Percentiles rank a stretch among this genome's conserved stretches.
Conservation (phyloP, 2,888 invertebrate genomes). For the Andrena haemorrhoa region DNA sequence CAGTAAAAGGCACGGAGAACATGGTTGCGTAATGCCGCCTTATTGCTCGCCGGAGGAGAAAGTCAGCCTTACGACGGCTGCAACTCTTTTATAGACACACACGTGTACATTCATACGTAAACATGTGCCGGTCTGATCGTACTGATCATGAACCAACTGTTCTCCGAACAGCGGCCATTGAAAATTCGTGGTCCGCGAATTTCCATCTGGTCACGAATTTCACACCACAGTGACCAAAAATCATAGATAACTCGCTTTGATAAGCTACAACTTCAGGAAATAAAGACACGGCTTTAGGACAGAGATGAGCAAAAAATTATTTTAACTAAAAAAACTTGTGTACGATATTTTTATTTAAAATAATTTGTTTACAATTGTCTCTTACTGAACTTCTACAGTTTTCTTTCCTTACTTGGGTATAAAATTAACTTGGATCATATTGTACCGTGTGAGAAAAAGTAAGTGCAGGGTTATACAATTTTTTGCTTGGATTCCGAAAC, state of each 20-base stretch:
- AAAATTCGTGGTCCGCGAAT: conserved; percentile 26
- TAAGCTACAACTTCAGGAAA: neutral
- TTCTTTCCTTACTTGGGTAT: no score
- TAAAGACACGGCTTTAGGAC: neutral
- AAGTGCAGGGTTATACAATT: no score
- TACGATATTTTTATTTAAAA: no score
- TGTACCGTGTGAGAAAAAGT: no score
- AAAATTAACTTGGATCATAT: no score
- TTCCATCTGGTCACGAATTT: conserved; percentile 15
- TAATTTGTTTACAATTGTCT: no score
- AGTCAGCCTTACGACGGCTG: conserved; percentile 66
- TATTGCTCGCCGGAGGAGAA: conserved; percentile 69
- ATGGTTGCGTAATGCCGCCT: conserved; percentile 64
- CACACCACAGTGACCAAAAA: neutral
- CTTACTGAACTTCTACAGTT: no score
- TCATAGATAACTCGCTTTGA: neutral
- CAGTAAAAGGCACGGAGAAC: conserved; percentile 62
- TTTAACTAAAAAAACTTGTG: no score
- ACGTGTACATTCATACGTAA: conserved; percentile 9
- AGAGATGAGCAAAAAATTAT: no score
- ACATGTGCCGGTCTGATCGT: conserved; percentile 26
- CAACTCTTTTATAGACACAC: conserved; percentile 46
- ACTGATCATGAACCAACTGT: conserved; percentile 34
- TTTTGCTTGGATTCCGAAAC: no score
- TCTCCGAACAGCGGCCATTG: conserved; percentile 42